Percentiles rank a stretch among this genome's conserved stretches.
These are phyloP conservation scores for Rutilus rutilus DNA, from an alignment of 2,113 vertebrate genomes.

Conservation along the genomic window DNA sequence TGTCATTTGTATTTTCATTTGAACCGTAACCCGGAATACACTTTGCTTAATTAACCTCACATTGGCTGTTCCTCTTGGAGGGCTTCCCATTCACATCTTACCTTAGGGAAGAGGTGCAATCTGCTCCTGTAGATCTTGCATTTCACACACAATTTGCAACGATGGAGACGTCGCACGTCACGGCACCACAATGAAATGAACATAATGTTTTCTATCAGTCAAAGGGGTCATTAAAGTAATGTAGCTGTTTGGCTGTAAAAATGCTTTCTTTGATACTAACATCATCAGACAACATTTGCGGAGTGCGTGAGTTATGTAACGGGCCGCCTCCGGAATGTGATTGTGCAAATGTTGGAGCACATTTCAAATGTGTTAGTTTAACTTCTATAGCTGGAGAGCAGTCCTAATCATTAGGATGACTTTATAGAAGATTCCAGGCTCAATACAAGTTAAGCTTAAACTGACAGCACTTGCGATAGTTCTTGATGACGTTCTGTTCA, in stretches of 20 bases:
- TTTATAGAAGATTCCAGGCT: background rate
- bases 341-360: slow-evolving; percentile 37
- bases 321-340: slow-evolving; percentile 16
- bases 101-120: slow-evolving; percentile 41
- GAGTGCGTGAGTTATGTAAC: slow-evolving; percentile 37
- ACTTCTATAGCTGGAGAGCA: slow-evolving; percentile 12
- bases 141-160: slow-evolving; percentile 40
- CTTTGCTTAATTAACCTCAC: slow-evolving; percentile 73
- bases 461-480: background rate
- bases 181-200: slow-evolving; percentile 11
- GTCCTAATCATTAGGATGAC: background rate
- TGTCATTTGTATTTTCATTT: slow-evolving; percentile 71
- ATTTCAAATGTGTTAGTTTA: slow-evolving; percentile 49
- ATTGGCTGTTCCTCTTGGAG: slow-evolving; percentile 42
- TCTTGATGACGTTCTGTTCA: too few species aligned
- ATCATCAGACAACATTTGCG: slow-evolving; percentile 26
- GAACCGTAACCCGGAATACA: slow-evolving; percentile 69
- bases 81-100: slow-evolving; percentile 40
- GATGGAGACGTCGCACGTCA: slow-evolving; percentile 10
- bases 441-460: background rate
- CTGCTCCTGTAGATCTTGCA: slow-evolving; percentile 44
- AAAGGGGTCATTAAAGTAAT: slow-evolving; percentile 39
- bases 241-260: slow-evolving; percentile 32
- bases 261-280: slow-evolving; percentile 39
- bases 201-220: slow-evolving; percentile 37